phyloP scores from a whole-genome alignment of 2,113 vertebrate species.

The Dinomys branickii region DNA sequence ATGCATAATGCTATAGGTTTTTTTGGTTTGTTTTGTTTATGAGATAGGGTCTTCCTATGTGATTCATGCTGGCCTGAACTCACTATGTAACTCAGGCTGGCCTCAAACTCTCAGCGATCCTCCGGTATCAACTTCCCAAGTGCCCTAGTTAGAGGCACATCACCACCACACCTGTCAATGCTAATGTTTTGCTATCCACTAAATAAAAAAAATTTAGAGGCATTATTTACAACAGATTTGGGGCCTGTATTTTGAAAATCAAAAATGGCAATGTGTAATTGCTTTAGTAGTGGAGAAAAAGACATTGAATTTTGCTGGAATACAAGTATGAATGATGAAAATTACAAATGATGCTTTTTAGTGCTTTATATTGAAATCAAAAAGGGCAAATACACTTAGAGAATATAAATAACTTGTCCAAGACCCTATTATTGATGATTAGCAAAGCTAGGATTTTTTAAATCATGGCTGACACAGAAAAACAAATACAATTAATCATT shows the following conservation, averaged over 20 bases:
- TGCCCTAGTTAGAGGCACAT: background rate
- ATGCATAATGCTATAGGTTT: background rate
- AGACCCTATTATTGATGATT: background rate
- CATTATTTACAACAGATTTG: background rate
- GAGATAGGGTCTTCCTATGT: background rate
- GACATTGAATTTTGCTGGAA: background rate
- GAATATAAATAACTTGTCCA: background rate
- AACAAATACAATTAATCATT: background rate
- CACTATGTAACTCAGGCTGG: background rate
- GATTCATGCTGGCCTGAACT: background rate
- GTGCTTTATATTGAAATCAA: background rate
- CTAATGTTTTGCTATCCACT: background rate
- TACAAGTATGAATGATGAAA: background rate
- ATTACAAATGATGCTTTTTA: background rate
- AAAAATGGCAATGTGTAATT: background rate
- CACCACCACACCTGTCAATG: background rate
- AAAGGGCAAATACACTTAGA: background rate
- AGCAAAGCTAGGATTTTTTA: background rate
- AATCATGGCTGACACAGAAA: background rate
- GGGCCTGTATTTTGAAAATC: background rate
- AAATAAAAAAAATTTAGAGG: background rate
- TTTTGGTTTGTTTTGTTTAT: background rate
- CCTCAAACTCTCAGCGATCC: background rate
- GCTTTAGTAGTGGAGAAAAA: background rate
- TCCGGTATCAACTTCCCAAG: background rate